Conservation (phyloP, 2,888 invertebrate genomes). For the Meandrusa payeni region DNA sequence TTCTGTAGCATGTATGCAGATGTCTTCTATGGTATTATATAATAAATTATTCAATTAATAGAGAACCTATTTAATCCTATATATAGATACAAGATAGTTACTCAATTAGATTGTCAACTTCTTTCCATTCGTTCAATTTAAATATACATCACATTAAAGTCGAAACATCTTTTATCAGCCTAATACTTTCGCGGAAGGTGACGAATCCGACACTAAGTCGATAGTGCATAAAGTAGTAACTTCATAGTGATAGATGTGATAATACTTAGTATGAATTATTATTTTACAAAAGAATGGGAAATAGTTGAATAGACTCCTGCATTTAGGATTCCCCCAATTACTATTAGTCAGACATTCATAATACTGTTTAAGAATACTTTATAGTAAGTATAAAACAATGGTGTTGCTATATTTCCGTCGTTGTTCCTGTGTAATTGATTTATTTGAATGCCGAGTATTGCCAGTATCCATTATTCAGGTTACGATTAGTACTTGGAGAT, state of each 20-base stretch:
- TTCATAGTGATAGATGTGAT: slow-evolving; percentile 60
- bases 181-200: background rate
- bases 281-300: slow-evolving; percentile 51
- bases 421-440: slow-evolving; percentile 31
- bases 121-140: no score
- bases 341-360: slow-evolving; percentile 50
- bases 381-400: slow-evolving; percentile 42
- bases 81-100: slow-evolving; percentile 9
- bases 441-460: slow-evolving; percentile 43
- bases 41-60: slow-evolving; percentile 38
- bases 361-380: slow-evolving; percentile 42
- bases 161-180: no score
- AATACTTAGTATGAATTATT: slow-evolving; percentile 57
- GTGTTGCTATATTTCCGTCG: slow-evolving; percentile 55
- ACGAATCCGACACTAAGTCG: slow-evolving; percentile 1
- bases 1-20: slow-evolving; percentile 37
- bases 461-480: slow-evolving; percentile 41
- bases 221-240: slow-evolving; percentile 32
- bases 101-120: no score
- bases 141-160: no score
- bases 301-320: slow-evolving; percentile 57
- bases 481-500: slow-evolving; percentile 14
- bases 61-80: slow-evolving; percentile 25
- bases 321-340: slow-evolving; percentile 59
- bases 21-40: slow-evolving; percentile 32